phyloP scores from a whole-genome alignment of 2,797 vertebrate genomes.

The Dendrocincla fuliginosa region DNA sequence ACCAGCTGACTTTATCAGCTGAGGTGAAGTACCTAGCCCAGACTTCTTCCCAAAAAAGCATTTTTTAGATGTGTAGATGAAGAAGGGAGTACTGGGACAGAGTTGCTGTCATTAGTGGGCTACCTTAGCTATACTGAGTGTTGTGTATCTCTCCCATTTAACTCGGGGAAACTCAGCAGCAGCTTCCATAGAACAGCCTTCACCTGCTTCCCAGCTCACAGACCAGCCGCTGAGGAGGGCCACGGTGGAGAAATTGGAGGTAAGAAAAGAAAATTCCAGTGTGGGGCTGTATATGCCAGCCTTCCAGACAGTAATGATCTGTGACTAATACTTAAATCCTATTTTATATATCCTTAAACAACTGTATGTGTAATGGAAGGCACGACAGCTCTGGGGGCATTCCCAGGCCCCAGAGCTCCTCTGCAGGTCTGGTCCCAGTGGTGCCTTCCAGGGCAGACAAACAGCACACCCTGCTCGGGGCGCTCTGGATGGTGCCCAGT shows the following conservation, averaged over 20 bases:
- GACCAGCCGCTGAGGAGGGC: neutral
- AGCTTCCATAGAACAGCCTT: constrained; percentile 19
- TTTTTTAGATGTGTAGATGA: neutral
- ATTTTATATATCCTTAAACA: neutral
- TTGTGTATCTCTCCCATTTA: neutral
- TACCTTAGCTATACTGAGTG: neutral
- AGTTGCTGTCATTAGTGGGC: neutral
- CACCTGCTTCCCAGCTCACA: neutral
- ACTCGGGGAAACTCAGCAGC: neutral
- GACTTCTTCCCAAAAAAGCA: neutral
- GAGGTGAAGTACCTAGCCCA: neutral
- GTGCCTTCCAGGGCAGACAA: neutral
- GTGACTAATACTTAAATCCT: neutral
- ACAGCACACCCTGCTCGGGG: fast-evolving
- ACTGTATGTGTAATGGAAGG: neutral
- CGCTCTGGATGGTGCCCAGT: neutral
- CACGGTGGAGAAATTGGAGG: neutral
- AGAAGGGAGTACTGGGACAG: neutral
- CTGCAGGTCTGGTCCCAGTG: fast-evolving
- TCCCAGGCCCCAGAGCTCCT: neutral
- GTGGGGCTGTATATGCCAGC: neutral
- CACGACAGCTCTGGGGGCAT: neutral
- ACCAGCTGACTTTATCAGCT: neutral
- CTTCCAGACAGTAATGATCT: neutral
- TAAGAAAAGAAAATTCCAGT: neutral